These are phyloP conservation scores for Empidonax alnorum DNA, from an alignment of 2,113 vertebrate genomes.

Conservation along the genomic window DNA sequence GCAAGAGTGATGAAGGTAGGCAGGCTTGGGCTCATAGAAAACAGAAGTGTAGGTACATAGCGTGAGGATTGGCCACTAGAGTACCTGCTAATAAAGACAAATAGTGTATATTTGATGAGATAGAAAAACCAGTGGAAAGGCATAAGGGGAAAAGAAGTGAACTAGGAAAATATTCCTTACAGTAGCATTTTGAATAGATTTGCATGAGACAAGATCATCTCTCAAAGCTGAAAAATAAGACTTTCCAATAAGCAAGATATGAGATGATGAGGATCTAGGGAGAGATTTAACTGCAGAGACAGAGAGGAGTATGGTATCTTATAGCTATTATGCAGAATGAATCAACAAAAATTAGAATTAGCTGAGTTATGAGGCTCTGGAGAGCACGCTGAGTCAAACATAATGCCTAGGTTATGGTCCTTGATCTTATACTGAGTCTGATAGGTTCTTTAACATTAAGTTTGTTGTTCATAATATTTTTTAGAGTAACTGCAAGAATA, in stretches of 20 bases:
- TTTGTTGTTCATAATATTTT: background rate
- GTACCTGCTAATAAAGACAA: conserved; percentile 36
- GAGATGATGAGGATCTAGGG: conserved; percentile 38
- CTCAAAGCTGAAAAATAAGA: conserved; percentile 16
- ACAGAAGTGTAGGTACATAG: background rate
- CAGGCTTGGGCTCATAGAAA: background rate
- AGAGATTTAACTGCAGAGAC: conserved; percentile 1
- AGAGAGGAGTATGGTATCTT: conserved; percentile 21
- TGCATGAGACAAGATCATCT: background rate
- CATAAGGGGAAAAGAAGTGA: background rate
- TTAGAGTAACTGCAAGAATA: background rate
- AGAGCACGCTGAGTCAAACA: background rate
- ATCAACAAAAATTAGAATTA: conserved; percentile 37
- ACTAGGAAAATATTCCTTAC: background rate
- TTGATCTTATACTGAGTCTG: background rate
- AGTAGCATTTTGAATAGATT: background rate
- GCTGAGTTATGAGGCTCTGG: background rate
- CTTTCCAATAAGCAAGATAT: conserved; percentile 33
- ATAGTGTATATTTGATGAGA: background rate
- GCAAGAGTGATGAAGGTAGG: background rate
- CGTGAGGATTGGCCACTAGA: background rate
- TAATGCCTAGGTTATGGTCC: background rate
- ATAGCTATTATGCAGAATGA: conserved; percentile 31
- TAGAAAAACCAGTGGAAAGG: background rate
- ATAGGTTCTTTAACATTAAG: background rate